phyloP scores from a whole-genome alignment of 2,797 vertebrate genomes.

The Etheostoma nigrum region DNA sequence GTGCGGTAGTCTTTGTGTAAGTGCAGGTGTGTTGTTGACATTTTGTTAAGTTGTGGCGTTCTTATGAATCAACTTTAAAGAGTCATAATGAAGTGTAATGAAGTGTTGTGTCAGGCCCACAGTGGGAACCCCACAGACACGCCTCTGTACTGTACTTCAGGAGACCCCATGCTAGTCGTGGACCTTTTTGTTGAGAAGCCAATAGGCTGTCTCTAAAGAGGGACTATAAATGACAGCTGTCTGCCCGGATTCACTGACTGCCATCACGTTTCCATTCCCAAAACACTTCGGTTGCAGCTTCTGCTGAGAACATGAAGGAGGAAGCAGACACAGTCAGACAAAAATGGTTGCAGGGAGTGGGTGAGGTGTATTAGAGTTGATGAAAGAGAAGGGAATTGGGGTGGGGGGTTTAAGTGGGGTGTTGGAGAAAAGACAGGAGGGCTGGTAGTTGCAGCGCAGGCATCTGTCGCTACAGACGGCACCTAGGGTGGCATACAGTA shows the following conservation, averaged over 20 bases:
- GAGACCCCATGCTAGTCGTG: slow-evolving; percentile 55
- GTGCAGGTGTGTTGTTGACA: neutral
- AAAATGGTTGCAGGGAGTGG: slow-evolving; percentile 64
- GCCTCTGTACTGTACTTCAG: slow-evolving; percentile 54
- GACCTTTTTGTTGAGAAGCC: slow-evolving; percentile 70
- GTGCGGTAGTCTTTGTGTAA: neutral
- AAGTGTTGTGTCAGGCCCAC: slow-evolving; percentile 19
- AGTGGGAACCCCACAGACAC: slow-evolving; percentile 24
- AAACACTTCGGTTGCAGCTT: slow-evolving; percentile 60
- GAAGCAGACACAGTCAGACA: slow-evolving; percentile 51
- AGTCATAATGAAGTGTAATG: slow-evolving; percentile 16
- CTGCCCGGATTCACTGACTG: slow-evolving; percentile 74
- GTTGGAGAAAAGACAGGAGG: slow-evolving; percentile 50
- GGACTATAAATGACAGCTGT: slow-evolving; percentile 79
- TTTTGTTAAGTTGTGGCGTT: slow-evolving; percentile 11
- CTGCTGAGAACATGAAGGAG: slow-evolving; percentile 42
- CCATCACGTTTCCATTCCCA: slow-evolving; percentile 70
- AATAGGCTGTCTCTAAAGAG: slow-evolving; percentile 73
- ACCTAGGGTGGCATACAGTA: slow-evolving; percentile 62
- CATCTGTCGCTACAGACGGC: slow-evolving; percentile 68
- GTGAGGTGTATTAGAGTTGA: slow-evolving; percentile 67
- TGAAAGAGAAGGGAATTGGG: slow-evolving; percentile 68
- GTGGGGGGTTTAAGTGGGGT: slow-evolving; percentile 20
- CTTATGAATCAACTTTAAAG: slow-evolving; percentile 18
- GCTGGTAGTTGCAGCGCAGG: slow-evolving; percentile 58